A percentile compares a stretch with the other conserved stretches of the same genome.
These are phyloP conservation scores for Pipa parva DNA, from an alignment of 2,113 vertebrate species.

Conservation along the genomic window DNA sequence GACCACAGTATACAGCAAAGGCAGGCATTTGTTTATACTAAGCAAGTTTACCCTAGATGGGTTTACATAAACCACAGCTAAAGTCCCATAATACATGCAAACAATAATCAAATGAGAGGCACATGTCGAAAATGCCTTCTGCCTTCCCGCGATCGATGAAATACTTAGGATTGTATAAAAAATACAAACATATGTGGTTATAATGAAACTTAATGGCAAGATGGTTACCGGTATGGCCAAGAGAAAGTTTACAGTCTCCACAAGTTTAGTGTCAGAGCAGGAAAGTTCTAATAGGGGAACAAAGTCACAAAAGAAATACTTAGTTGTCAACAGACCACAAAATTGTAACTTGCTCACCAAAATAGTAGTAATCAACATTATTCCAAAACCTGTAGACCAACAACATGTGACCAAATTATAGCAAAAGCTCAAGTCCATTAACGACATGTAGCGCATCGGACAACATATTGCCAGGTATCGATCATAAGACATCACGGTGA, in stretches of 20 bases:
- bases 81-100: constrained; percentile 15
- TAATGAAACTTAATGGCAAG: constrained; percentile 1
- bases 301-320: constrained; percentile 2
- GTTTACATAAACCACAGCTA: constrained; percentile 5
- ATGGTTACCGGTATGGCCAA: background rate
- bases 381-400: background rate
- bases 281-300: background rate
- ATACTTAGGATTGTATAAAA: constrained; percentile 2
- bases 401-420: background rate
- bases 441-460: constrained; percentile 9
- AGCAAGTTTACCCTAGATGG: background rate
- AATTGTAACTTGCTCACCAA: background rate
- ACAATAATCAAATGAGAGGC: constrained; percentile 4
- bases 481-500: constrained; percentile 44
- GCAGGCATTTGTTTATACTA: background rate
- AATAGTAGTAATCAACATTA: background rate
- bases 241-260: background rate
- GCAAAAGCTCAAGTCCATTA: background rate
- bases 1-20: background rate
- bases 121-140: constrained; percentile 15
- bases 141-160: background rate
- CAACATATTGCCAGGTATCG: constrained; percentile 41
- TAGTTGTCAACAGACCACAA: background rate
- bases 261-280: background rate
- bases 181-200: constrained; percentile 14